Percentiles rank a stretch among this genome's conserved stretches.
phyloP scores from a whole-genome alignment of 2,113 vertebrate genomes.

The Trichomycterus rosablanca region DNA sequence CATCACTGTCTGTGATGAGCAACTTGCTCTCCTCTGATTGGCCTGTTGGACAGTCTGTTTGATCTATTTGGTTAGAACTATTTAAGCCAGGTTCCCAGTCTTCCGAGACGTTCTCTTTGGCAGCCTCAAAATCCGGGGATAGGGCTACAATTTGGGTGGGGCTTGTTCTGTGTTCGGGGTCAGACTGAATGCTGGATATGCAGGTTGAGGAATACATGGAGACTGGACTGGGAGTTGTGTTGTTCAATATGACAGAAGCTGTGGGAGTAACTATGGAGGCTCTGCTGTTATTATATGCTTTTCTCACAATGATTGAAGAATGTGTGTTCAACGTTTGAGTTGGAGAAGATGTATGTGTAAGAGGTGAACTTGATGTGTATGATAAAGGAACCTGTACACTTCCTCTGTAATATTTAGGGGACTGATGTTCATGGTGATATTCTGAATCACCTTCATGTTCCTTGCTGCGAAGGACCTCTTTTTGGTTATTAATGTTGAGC shows the following conservation, averaged over 20 bases:
- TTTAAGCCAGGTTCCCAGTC: slow-evolving; percentile 57
- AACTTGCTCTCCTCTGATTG: slow-evolving; percentile 75
- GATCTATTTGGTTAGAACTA: neutral
- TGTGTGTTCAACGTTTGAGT: slow-evolving; percentile 38
- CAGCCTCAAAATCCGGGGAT: slow-evolving; percentile 72
- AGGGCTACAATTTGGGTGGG: slow-evolving; percentile 45
- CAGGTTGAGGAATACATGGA: slow-evolving; percentile 1
- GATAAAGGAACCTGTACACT: neutral
- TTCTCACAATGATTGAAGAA: slow-evolving; percentile 6
- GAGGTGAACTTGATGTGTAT: neutral
- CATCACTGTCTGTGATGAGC: slow-evolving; percentile 56
- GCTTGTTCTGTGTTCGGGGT: slow-evolving; percentile 49
- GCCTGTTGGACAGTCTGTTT: slow-evolving; percentile 46
- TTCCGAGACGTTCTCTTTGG: slow-evolving; percentile 86
- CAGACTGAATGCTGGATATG: slow-evolving; percentile 43
- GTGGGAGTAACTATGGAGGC: slow-evolving; percentile 7
- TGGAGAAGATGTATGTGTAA: slow-evolving; percentile 20
- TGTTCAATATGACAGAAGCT: neutral
- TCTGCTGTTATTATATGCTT: slow-evolving; percentile 1
- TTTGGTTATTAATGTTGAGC: slow-evolving; percentile 67
- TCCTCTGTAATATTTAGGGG: neutral
- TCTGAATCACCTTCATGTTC: neutral
- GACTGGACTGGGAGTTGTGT: neutral
- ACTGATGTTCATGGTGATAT: neutral
- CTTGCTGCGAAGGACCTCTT: slow-evolving; percentile 24